A percentile compares a stretch with the other conserved stretches of the same genome.
Evolutionary conservation across 2,797 vertebrate genomes (phyloP).

Genomic region (Cynodonichthys magdalenae): DNA sequence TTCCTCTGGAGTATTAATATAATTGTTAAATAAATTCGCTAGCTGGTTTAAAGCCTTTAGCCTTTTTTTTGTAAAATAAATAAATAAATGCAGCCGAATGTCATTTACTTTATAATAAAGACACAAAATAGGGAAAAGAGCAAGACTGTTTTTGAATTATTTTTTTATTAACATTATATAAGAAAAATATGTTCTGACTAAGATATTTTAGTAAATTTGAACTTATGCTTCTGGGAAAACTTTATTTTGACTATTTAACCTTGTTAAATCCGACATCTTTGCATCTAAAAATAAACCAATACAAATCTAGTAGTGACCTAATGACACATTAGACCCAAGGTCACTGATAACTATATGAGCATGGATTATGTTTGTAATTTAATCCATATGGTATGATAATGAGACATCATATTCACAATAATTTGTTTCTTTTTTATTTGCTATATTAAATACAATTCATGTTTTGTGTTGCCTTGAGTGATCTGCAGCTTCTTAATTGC

Average conservation of each 20-base stretch:
- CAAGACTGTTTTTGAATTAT: neutral
- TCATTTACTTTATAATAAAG: neutral
- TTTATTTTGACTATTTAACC: neutral
- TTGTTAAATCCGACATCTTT: conserved; percentile 12
- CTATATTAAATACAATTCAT: neutral
- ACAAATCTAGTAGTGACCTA: conserved; percentile 24
- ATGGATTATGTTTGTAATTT: conserved; percentile 51
- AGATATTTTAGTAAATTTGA: neutral
- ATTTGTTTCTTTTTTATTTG: neutral
- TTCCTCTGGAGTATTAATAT: neutral
- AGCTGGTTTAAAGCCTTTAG: neutral
- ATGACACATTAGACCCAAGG: conserved; percentile 52
- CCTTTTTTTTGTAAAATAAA: neutral
- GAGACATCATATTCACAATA: neutral
- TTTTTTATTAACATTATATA: neutral
- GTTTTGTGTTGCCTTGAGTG: neutral
- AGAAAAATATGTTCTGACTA: neutral
- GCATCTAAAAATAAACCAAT: conserved; percentile 39
- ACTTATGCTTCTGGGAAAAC: neutral
- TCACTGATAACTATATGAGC: conserved; percentile 49
- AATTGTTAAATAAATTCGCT: neutral
- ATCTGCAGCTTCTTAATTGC: conserved; percentile 14
- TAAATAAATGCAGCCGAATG: too few species aligned
- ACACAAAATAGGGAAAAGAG: neutral
- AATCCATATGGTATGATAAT: conserved; percentile 28